Percentiles rank a stretch among this genome's conserved stretches.
phyloP scores from a whole-genome alignment of 2,797 vertebrate genomes.

The Thaleichthys pacificus region DNA sequence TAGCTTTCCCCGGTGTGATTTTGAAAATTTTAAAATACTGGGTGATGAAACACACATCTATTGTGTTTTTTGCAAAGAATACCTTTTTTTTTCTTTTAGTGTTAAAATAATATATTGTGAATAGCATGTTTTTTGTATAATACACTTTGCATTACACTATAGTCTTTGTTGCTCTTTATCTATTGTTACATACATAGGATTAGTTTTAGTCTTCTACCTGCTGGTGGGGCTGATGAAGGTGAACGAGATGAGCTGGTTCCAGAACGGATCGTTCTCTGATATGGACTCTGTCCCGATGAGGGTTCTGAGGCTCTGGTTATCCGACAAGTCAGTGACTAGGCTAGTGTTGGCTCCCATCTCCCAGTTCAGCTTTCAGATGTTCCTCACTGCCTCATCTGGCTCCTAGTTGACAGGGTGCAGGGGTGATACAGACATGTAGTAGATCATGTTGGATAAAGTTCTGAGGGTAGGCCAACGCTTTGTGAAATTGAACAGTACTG shows the following conservation, averaged over 20 bases:
- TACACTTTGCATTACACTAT: not conserved
- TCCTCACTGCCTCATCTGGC: constrained; percentile 71
- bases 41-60: too few relatives aligned
- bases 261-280: constrained; percentile 96
- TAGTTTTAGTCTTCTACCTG: constrained; percentile 76
- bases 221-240: constrained; percentile 90
- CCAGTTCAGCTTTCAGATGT: constrained; percentile 35
- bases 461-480: not conserved
- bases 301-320: constrained; percentile 86
- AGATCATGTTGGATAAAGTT: not conserved
- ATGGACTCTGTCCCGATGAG: constrained; percentile 87
- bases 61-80: too few relatives aligned
- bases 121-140: not conserved
- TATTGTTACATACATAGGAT: too few relatives aligned
- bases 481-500: not conserved
- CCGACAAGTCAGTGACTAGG: constrained; percentile 88
- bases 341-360: constrained; percentile 97
- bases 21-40: too few relatives aligned
- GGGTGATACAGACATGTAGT: not conserved
- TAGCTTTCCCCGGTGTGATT: too few relatives aligned
- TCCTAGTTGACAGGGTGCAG: constrained; percentile 25
- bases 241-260: constrained; percentile 98
- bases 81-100: too few relatives aligned
- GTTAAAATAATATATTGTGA: too few relatives aligned
- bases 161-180: not conserved